phyloP scores from a whole-genome alignment of 2,888 invertebrate genomes.

The Sthenelais limicola region DNA sequence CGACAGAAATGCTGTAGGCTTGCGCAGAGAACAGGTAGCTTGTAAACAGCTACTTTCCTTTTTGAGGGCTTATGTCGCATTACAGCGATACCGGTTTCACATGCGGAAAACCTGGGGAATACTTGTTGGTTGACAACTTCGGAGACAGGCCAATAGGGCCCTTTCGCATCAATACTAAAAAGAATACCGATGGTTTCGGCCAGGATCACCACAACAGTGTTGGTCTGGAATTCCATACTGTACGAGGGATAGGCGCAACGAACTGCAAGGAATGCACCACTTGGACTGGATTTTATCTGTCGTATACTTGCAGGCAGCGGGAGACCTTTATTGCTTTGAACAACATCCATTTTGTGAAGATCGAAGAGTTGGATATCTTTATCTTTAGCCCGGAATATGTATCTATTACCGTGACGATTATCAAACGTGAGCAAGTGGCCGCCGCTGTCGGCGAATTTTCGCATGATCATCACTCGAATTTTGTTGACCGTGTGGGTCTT shows the following conservation, averaged over 20 bases:
- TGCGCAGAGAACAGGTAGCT: constrained; percentile 53
- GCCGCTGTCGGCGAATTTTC: constrained; percentile 49
- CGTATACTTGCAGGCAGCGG: constrained; percentile 56
- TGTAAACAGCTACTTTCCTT: constrained; percentile 58
- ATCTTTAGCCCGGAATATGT: constrained; percentile 50
- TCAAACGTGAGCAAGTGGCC: constrained; percentile 56
- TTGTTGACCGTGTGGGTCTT: constrained; percentile 29
- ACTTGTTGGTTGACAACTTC: constrained; percentile 62
- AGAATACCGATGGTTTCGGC: constrained; percentile 52
- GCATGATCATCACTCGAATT: constrained; percentile 29
- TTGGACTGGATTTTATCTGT: constrained; percentile 58
- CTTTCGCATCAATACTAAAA: constrained; percentile 55
- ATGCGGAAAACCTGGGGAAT: constrained; percentile 60
- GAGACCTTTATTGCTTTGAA: constrained; percentile 40
- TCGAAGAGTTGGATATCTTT: constrained; percentile 53
- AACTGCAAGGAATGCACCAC: constrained; percentile 56
- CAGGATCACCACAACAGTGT: constrained; percentile 55
- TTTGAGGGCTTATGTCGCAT: constrained; percentile 58
- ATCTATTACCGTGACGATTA: constrained; percentile 54
- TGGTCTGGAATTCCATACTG: constrained; percentile 55
- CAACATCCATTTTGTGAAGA: constrained; percentile 32
- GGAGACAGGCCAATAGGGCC: constrained; percentile 61
- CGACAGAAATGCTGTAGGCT: constrained; percentile 57
- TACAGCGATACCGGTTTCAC: constrained; percentile 58
- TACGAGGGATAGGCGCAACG: constrained; percentile 58